phyloP scores from a whole-genome alignment of 2,888 invertebrate genomes.

The Nymphalis polychloros region DNA sequence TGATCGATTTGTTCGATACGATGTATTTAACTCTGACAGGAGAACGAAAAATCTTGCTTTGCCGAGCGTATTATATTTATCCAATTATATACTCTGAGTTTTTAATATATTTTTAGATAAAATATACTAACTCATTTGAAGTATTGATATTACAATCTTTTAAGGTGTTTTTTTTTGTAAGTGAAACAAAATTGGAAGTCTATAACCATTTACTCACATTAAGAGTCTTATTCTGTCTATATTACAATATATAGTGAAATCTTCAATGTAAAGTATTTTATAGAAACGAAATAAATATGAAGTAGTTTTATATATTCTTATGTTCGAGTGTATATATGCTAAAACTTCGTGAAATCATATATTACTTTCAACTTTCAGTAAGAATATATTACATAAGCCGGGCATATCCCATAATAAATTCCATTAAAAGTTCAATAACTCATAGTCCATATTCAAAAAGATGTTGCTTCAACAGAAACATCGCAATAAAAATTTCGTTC shows the following conservation, averaged over 20 bases:
- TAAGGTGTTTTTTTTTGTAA: too few relatives aligned
- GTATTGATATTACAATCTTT: too few relatives aligned
- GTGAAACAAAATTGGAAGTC: too few relatives aligned
- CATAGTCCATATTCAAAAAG: conserved; percentile 3
- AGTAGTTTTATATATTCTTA: background rate
- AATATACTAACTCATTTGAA: too few relatives aligned
- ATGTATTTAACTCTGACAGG: conserved; percentile 27
- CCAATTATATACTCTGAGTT: background rate
- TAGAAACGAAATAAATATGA: too few relatives aligned
- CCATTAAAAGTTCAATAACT: conserved; percentile 9
- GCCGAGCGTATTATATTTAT: conserved; percentile 1
- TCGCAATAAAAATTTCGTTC: conserved; percentile 30
- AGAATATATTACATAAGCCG: background rate
- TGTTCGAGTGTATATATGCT: background rate
- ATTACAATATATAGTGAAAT: too few relatives aligned
- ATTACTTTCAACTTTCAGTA: background rate
- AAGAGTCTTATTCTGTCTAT: too few relatives aligned
- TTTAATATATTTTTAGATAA: background rate
- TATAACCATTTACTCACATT: too few relatives aligned
- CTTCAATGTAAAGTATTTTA: too few relatives aligned
- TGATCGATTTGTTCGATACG: conserved; percentile 36
- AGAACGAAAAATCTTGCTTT: conserved; percentile 17
- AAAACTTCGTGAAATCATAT: background rate
- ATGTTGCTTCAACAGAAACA: conserved; percentile 16
- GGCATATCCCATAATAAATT: background rate